phyloP scores from a whole-genome alignment of 1,140 invertebrate genomes.

The Riptortus pedestris region DNA sequence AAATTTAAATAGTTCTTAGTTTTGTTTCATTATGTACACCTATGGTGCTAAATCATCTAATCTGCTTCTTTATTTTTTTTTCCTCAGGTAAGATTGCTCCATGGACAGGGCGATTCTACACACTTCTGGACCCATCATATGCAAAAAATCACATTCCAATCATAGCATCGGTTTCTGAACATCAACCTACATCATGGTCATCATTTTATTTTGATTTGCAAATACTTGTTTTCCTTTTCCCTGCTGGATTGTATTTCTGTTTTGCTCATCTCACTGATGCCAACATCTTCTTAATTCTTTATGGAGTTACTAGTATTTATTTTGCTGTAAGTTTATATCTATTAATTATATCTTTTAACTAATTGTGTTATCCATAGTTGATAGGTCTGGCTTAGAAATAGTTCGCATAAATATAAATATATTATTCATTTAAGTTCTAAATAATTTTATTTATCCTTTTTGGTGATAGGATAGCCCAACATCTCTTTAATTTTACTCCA shows the following conservation, averaged over 20 bases:
- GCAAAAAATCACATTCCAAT: conserved; percentile 99
- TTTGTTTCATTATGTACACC: too few relatives aligned
- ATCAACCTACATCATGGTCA: conserved; percentile 97
- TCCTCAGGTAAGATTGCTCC: conserved; percentile 79
- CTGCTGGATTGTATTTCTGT: conserved; percentile 90
- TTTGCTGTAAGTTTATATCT: conserved; percentile 70
- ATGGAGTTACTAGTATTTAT: conserved; percentile 94
- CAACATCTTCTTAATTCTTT: conserved; percentile 95
- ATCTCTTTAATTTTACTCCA: too few relatives aligned
- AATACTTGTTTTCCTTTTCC: conserved; percentile 89
- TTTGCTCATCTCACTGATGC: conserved; percentile 87
- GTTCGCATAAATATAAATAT: too few relatives aligned
- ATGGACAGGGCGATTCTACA: conserved; percentile 98
- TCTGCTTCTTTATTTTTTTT: conserved; percentile 14
- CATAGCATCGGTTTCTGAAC: conserved; percentile 96
- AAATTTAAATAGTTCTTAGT: too few relatives aligned
- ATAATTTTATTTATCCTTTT: too few relatives aligned
- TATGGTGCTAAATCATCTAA: too few relatives aligned
- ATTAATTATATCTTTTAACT: too few relatives aligned
- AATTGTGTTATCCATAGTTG: too few relatives aligned
- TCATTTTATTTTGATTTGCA: conserved; percentile 97
- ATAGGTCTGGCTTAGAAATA: too few relatives aligned
- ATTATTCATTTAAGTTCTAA: too few relatives aligned
- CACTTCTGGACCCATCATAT: conserved; percentile 91
- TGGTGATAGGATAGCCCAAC: too few relatives aligned